These are phyloP conservation scores for Zaprionus africanus DNA, from an alignment of 1,140 invertebrate genomes.

Conservation along the genomic window DNA sequence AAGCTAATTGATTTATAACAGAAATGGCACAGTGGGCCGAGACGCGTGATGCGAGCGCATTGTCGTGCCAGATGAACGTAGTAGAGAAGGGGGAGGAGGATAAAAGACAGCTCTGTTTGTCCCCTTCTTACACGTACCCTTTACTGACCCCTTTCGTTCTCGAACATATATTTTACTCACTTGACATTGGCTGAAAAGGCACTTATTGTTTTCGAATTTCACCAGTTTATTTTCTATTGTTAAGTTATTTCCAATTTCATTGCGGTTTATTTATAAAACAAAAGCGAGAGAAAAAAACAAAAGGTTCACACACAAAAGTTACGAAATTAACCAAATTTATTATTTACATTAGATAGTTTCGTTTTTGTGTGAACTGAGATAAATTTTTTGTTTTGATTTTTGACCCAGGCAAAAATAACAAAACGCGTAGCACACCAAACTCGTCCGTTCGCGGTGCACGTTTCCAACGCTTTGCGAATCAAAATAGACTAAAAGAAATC, in stretches of 20 bases:
- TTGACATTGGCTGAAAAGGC: conserved; percentile 25
- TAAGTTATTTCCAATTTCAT: conserved; percentile 9
- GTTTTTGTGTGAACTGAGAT: neutral
- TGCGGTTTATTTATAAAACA: conserved; percentile 2
- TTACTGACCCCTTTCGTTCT: neutral
- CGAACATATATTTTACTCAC: conserved; percentile 20
- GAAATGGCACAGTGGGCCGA: conserved; percentile 6
- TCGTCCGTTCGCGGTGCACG: conserved; percentile 37
- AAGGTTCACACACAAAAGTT: neutral
- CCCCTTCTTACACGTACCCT: neutral
- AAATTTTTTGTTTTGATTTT: conserved; percentile 5
- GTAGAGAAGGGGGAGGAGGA: too few relatives aligned
- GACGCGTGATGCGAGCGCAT: conserved; percentile 17
- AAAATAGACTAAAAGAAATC: conserved; percentile 27
- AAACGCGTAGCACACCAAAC: conserved; percentile 15
- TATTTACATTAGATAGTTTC: neutral
- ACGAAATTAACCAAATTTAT: neutral
- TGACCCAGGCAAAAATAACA: conserved; percentile 10
- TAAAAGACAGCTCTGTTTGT: neutral
- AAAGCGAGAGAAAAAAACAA: neutral
- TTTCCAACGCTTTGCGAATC: conserved; percentile 29
- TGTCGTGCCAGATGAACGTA: neutral
- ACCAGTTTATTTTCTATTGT: neutral
- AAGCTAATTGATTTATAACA: conserved; percentile 48
- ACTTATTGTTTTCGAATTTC: conserved; percentile 17